Evolutionary conservation across 2,888 invertebrate species (phyloP).

Genomic region (Cephus rjabovi): DNA sequence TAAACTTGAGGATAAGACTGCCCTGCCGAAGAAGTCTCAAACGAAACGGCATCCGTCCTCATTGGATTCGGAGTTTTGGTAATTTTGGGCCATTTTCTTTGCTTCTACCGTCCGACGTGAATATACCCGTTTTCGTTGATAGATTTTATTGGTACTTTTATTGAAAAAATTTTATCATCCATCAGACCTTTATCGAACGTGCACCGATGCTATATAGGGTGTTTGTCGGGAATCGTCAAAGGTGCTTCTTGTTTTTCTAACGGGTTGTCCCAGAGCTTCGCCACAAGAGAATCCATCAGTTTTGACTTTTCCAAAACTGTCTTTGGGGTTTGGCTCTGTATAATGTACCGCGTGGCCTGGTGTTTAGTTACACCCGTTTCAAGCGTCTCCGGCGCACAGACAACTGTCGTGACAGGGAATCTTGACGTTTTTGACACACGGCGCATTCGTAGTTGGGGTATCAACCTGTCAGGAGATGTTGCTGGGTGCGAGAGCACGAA

Average conservation of each 20-base stretch:
- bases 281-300: neutral
- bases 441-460: conserved; percentile 40
- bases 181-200: neutral
- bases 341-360: neutral
- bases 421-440: conserved; percentile 51
- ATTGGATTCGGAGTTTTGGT: neutral
- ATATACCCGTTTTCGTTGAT: neutral
- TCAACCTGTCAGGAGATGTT: conserved; percentile 55
- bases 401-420: conserved; percentile 30
- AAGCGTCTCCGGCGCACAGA: conserved; percentile 31
- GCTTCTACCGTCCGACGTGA: neutral
- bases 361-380: conserved; percentile 28
- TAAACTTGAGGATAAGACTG: conserved; percentile 34
- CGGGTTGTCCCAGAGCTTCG: neutral
- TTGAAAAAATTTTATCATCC: no score
- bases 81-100: neutral
- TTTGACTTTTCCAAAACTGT: neutral
- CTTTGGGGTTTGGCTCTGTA: neutral
- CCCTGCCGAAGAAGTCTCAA: neutral
- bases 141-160: neutral
- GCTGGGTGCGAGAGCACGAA: conserved; percentile 36
- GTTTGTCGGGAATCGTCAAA: neutral
- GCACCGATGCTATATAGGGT: neutral
- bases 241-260: neutral
- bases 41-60: neutral